Evolutionary conservation across 2,888 invertebrate genomes (phyloP).

Genomic region (Harpagoxenus sublaevis): DNA sequence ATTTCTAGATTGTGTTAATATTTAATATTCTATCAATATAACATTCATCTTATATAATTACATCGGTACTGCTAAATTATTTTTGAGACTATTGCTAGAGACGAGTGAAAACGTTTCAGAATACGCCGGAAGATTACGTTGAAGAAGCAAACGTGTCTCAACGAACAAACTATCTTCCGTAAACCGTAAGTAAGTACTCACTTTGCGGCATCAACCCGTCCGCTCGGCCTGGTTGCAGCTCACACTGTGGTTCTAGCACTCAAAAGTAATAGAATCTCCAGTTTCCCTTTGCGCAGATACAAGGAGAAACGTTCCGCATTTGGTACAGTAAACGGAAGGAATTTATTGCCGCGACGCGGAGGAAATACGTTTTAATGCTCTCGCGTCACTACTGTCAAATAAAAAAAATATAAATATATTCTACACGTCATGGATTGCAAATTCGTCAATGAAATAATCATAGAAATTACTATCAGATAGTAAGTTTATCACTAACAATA

Average conservation of each 20-base stretch:
- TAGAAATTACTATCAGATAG: neutral
- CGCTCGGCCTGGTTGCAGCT: conserved; percentile 52
- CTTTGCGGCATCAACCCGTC: conserved; percentile 49
- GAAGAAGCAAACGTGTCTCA: conserved; percentile 49
- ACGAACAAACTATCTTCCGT: conserved; percentile 52
- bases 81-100: neutral
- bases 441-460: neutral
- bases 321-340: conserved; percentile 41
- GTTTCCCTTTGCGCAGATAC: conserved; percentile 47
- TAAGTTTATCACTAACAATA: neutral
- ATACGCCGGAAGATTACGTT: conserved; percentile 29
- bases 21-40: neutral
- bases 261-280: conserved; percentile 59
- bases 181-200: conserved; percentile 56
- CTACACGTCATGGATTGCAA: too few relatives aligned
- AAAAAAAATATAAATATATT: conserved; percentile 1
- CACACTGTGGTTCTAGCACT: conserved; percentile 49
- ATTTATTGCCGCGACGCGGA: conserved; percentile 38
- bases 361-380: conserved; percentile 22
- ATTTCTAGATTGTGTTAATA: neutral
- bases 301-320: conserved; percentile 38
- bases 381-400: neutral
- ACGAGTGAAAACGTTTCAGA: conserved; percentile 25
- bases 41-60: conserved; percentile 9
- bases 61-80: neutral